phyloP scores from a whole-genome alignment of 1,140 invertebrate genomes.

The Pseudomyrmex flavicornis region DNA sequence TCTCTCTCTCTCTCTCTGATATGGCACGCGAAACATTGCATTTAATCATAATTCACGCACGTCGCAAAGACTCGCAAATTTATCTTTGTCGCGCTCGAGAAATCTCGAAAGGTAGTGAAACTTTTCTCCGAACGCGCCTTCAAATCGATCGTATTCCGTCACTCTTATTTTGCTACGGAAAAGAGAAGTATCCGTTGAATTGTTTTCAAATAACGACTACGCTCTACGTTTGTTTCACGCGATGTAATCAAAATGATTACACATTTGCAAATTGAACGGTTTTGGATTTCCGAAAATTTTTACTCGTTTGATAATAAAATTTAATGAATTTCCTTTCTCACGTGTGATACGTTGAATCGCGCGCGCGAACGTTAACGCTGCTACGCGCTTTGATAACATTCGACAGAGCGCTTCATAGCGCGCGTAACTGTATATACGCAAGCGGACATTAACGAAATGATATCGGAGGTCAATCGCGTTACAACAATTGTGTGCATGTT shows the following conservation, averaged over 20 bases:
- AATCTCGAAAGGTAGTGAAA: background rate
- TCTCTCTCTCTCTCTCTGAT: background rate
- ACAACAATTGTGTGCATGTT: constrained; percentile 24
- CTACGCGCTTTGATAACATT: constrained; percentile 4
- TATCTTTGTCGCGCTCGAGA: constrained; percentile 52
- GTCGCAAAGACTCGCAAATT: constrained; percentile 32
- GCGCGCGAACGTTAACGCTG: background rate
- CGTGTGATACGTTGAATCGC: too few relatives aligned
- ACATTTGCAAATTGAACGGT: background rate
- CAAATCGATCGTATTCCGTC: constrained; percentile 65
- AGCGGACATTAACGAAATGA: background rate
- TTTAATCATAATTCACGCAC: constrained; percentile 7
- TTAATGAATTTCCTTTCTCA: background rate
- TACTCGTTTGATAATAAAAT: background rate
- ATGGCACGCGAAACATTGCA: background rate
- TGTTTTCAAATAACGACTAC: constrained; percentile 14
- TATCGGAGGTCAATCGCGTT: constrained; percentile 22
- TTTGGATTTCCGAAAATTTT: background rate
- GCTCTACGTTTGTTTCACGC: background rate
- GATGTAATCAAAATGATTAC: too few relatives aligned
- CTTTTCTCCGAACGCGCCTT: background rate
- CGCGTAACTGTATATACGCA: background rate
- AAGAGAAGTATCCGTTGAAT: constrained; percentile 35
- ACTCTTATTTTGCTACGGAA: background rate
- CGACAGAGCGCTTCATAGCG: background rate